Percentiles rank a stretch among this genome's conserved stretches.
Evolutionary conservation across 2,888 invertebrate species (phyloP).

Genomic region (Orchestes rusci): DNA sequence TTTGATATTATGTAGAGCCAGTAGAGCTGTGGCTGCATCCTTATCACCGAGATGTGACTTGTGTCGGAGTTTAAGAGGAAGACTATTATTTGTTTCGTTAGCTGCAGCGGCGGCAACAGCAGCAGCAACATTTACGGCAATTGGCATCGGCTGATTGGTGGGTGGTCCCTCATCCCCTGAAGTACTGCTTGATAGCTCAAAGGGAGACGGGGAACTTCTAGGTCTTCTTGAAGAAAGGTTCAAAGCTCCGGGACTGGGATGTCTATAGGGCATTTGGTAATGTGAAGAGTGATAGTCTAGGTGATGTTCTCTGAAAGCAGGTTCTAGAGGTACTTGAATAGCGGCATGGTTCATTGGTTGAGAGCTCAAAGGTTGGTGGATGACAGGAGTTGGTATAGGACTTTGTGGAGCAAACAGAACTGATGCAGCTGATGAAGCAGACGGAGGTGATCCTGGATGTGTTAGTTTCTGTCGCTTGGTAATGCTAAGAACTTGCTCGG

Average conservation of each 20-base stretch:
- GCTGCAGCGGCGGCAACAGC: too few relatives aligned
- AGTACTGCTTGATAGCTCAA: conserved; percentile 71
- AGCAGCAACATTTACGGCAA: too few relatives aligned
- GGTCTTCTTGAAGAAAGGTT: conserved; percentile 59
- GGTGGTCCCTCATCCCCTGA: conserved; percentile 53
- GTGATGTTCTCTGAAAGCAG: conserved; percentile 46
- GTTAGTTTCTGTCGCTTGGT: conserved; percentile 63
- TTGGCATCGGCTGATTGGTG: conserved; percentile 37
- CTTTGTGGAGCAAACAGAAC: conserved; percentile 49
- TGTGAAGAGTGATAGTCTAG: conserved; percentile 44
- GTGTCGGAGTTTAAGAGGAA: conserved; percentile 86
- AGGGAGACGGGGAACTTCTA: conserved; percentile 45
- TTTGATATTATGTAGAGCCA: conserved; percentile 79
- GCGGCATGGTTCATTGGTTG: conserved; percentile 48
- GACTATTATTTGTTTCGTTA: conserved; percentile 56
- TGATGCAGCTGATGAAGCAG: conserved; percentile 30
- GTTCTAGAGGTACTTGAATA: conserved; percentile 44
- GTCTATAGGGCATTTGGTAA: conserved; percentile 40
- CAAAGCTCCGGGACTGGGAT: conserved; percentile 59
- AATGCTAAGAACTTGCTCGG: conserved; percentile 77
- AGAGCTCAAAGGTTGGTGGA: conserved; percentile 51
- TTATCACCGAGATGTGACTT: conserved; percentile 86
- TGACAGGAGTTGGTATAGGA: conserved; percentile 55
- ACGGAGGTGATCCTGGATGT: conserved; percentile 41
- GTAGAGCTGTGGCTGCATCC: conserved; percentile 73